Percentiles rank a stretch among this genome's conserved stretches.
Conservation (phyloP, 2,797 vertebrate genomes). For the Calcarius lapponicus region DNA sequence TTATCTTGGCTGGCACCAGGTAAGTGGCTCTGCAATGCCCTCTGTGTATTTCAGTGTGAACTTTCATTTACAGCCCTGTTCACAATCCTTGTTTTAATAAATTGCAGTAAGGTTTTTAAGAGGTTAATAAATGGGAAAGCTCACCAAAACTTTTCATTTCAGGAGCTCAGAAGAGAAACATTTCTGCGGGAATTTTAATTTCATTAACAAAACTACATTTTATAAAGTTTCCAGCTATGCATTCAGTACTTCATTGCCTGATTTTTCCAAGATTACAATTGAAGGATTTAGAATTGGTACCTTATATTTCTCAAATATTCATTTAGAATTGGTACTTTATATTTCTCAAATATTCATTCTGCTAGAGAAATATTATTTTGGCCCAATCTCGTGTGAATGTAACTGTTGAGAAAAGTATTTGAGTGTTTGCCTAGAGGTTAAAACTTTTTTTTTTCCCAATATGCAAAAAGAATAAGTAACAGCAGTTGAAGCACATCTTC, state of each 20-base stretch:
- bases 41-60: not conserved
- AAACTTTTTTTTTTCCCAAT: not conserved
- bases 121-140: not conserved
- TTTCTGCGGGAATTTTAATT: not conserved
- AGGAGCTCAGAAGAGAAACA: not conserved
- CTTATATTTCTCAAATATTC: not conserved
- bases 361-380: not conserved
- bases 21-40: not conserved
- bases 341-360: not conserved
- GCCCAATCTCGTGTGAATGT: not conserved
- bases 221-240: not conserved
- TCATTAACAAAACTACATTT: not conserved
- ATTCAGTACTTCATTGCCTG: not conserved
- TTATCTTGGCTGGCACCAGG: not conserved
- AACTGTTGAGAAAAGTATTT: not conserved
- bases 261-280: not conserved
- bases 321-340: not conserved
- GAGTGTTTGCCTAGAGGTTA: not conserved
- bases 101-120: not conserved
- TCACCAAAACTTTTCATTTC: not conserved
- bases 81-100: not conserved
- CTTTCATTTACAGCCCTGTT: not conserved
- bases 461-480: not conserved
- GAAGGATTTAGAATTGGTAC: not conserved
- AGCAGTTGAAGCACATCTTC: not conserved